Conservation (phyloP, 37 sponge, comb jelly and placozoan species). For the Diacarnus erythraeanus region DNA sequence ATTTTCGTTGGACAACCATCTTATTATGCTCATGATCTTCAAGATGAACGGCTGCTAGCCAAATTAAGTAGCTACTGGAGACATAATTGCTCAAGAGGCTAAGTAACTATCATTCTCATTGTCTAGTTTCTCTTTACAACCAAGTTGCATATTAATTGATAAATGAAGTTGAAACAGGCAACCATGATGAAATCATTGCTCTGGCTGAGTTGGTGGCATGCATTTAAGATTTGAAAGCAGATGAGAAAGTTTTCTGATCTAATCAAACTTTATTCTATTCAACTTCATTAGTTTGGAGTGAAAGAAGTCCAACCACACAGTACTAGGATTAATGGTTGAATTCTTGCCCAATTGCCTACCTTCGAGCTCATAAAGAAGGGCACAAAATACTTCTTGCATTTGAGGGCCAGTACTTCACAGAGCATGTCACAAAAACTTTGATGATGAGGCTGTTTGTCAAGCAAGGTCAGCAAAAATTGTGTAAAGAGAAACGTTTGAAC, state of each 20-base stretch:
- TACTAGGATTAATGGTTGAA: neutral
- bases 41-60: neutral
- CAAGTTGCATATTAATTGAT: neutral
- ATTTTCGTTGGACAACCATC: neutral
- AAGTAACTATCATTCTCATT: neutral
- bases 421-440: neutral
- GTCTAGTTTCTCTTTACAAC: neutral
- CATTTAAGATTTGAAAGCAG: neutral
- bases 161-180: neutral
- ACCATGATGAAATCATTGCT: neutral
- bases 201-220: neutral
- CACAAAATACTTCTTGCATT: neutral
- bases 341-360: neutral
- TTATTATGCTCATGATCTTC: neutral
- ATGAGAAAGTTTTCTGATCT: neutral
- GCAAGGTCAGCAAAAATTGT: neutral
- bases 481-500: too few species aligned
- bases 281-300: neutral
- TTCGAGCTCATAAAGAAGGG: too few species aligned
- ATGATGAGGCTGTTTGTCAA: neutral
- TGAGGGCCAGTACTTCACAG: neutral
- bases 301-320: neutral
- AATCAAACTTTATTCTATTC: neutral
- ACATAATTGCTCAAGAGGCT: neutral
- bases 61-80: neutral